Evolutionary conservation across 2,888 invertebrate species (phyloP).

Genomic region (Anarsia innoxiella): DNA sequence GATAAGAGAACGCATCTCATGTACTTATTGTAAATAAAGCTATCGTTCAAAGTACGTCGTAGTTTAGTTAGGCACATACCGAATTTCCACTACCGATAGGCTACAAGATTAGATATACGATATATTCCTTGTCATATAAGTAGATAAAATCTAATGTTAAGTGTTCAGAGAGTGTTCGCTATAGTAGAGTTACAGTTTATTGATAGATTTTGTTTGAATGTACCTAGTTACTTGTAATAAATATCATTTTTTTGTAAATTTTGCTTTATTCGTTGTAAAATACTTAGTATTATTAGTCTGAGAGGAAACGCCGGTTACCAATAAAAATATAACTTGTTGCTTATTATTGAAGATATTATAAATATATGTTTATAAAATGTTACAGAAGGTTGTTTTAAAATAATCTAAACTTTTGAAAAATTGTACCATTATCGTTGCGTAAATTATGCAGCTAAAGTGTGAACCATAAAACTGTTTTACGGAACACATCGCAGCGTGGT

Average conservation of each 20-base stretch:
- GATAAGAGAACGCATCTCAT: constrained; percentile 56
- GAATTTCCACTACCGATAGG: constrained; percentile 68
- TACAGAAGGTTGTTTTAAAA: constrained; percentile 61
- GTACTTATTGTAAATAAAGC: constrained; percentile 64
- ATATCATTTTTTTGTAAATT: constrained; percentile 54
- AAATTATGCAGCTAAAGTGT: too few species aligned
- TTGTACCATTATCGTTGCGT: constrained; percentile 53
- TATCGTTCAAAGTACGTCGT: constrained; percentile 39
- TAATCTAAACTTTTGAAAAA: constrained; percentile 47
- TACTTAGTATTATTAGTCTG: constrained; percentile 72
- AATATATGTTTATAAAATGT: constrained; percentile 65
- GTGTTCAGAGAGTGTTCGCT: constrained; percentile 69
- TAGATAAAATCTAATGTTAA: constrained; percentile 35
- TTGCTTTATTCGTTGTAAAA: constrained; percentile 65
- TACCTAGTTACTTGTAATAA: constrained; percentile 46
- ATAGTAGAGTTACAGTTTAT: constrained; percentile 44
- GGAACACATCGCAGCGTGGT: too few species aligned
- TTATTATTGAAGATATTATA: constrained; percentile 71
- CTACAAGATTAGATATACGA: constrained; percentile 36
- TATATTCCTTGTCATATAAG: constrained; percentile 51
- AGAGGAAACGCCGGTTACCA: constrained; percentile 75
- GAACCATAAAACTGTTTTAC: too few species aligned
- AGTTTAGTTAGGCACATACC: constrained; percentile 49
- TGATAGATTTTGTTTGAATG: constrained; percentile 48
- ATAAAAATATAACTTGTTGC: constrained; percentile 73